Conservation (phyloP, 2,113 vertebrate species). For the Nyctibius bracteatus region DNA sequence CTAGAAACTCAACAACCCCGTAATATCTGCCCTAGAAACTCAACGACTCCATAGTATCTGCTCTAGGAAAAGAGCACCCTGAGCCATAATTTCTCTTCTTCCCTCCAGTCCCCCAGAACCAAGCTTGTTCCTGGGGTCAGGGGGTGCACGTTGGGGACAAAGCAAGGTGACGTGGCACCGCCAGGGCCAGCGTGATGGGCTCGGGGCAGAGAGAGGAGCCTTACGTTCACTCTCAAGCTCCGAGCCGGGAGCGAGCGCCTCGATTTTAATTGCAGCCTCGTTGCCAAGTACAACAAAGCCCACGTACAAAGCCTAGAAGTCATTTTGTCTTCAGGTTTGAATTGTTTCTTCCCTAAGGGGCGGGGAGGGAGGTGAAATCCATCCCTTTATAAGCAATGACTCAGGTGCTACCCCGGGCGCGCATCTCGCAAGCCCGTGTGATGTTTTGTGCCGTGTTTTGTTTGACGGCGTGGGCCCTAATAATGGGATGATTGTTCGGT, state of each 20-base stretch:
- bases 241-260: not conserved
- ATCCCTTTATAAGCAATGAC: constrained; percentile 27
- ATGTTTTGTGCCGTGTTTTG: not conserved
- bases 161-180: fast-evolving
- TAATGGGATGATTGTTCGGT: constrained; percentile 91
- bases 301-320: not conserved
- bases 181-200: not conserved
- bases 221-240: not conserved
- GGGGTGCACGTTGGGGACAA: fast-evolving
- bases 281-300: constrained; percentile 53
- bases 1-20: fast-evolving
- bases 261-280: not conserved
- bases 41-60: fast-evolving
- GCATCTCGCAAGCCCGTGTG: not conserved
- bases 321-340: not conserved
- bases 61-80: not conserved
- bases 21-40: not conserved
- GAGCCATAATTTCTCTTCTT: fast-evolving
- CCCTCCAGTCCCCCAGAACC: fast-evolving
- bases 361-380: constrained; percentile 8
- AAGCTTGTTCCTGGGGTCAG: not conserved
- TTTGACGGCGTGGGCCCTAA: constrained; percentile 63
- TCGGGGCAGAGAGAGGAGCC: not conserved
- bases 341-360: not conserved
- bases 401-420: constrained; percentile 49